phyloP scores from a whole-genome alignment of 2,797 vertebrate genomes.

The Helostoma temminkii region DNA sequence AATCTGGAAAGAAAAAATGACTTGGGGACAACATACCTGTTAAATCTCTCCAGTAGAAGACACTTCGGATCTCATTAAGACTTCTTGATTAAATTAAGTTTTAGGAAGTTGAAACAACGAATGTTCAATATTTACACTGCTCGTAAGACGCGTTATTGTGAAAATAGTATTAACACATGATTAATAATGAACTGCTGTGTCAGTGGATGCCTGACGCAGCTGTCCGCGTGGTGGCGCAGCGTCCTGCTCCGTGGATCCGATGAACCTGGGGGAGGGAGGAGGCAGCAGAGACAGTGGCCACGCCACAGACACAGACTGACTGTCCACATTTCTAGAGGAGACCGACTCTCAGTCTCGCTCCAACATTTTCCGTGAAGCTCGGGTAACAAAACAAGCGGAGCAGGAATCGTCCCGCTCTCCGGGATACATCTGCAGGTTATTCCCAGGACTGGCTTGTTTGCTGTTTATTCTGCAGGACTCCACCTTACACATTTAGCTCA shows the following conservation, averaged over 20 bases:
- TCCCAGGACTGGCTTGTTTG: conserved; percentile 39
- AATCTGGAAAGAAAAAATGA: conserved; percentile 10
- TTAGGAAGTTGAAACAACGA: too few species aligned
- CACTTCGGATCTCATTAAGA: too few species aligned
- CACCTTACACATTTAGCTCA: conserved; percentile 18
- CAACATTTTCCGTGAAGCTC: conserved; percentile 52
- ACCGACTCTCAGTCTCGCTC: conserved; percentile 27
- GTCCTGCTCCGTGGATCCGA: conserved; percentile 3
- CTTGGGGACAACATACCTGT: background rate
- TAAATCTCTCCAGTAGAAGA: too few species aligned
- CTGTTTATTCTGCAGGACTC: conserved; percentile 37
- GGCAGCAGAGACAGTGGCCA: conserved; percentile 34
- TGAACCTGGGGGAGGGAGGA: conserved; percentile 40
- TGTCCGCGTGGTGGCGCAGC: conserved; percentile 70
- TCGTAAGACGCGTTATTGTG: too few species aligned
- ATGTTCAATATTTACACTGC: too few species aligned
- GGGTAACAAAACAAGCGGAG: conserved; percentile 59
- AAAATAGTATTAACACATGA: too few species aligned
- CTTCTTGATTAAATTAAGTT: too few species aligned
- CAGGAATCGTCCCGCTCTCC: conserved; percentile 42
- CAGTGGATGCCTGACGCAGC: background rate
- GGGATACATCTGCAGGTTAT: conserved; percentile 23
- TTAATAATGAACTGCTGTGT: too few species aligned
- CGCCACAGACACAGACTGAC: conserved; percentile 50
- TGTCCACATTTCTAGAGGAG: conserved; percentile 42